phyloP scores from a whole-genome alignment of 2,113 vertebrate genomes.

The Hylia prasina region DNA sequence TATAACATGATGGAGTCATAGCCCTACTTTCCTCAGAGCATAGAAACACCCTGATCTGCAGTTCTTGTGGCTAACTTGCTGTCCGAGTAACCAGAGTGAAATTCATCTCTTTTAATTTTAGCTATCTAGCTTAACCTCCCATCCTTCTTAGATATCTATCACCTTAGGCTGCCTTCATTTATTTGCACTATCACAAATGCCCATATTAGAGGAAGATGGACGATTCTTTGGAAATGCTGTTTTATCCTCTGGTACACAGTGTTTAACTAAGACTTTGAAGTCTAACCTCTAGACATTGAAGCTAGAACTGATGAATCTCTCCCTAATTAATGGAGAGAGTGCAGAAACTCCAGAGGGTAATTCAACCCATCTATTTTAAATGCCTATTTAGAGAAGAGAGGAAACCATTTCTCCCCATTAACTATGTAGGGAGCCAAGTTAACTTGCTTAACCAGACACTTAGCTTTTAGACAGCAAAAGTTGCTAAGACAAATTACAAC shows the following conservation, averaged over 20 bases:
- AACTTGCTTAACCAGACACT: neutral
- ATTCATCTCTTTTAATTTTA: neutral
- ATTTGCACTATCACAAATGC: neutral
- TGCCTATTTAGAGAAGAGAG: neutral
- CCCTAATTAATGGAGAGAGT: slow-evolving; percentile 5
- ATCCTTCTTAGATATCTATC: neutral
- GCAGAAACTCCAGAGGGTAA: slow-evolving; percentile 17
- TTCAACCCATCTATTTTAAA: slow-evolving; percentile 30
- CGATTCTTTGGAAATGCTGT: neutral
- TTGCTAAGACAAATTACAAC: neutral
- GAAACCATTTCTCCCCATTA: neutral
- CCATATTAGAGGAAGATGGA: neutral
- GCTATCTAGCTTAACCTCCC: neutral
- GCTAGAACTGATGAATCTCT: neutral
- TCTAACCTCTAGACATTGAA: neutral
- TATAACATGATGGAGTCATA: neutral
- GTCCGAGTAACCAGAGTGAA: neutral
- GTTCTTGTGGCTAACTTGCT: neutral
- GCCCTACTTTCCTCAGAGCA: neutral
- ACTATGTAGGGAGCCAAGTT: neutral
- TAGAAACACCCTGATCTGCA: neutral
- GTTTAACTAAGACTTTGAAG: neutral
- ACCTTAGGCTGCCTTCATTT: neutral
- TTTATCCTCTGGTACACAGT: neutral
- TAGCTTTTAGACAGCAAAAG: neutral